Evolutionary conservation across 2,797 vertebrate genomes (phyloP).

Genomic region (Novumbra hubbsi): DNA sequence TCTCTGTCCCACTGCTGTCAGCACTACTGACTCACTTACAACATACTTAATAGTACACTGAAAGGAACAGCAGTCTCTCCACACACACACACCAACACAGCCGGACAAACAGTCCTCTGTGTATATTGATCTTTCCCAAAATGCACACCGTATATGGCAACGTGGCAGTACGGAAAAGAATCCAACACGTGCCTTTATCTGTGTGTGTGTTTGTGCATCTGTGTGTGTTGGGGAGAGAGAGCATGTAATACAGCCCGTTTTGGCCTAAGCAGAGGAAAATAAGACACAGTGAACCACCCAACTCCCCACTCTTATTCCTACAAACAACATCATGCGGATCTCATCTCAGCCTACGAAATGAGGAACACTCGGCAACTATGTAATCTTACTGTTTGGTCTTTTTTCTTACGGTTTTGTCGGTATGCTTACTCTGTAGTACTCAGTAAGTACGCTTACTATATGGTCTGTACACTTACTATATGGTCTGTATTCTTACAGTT

Average conservation of each 20-base stretch:
- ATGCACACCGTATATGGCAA: conserved; percentile 42
- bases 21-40: not conserved
- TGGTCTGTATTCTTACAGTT: too few species aligned
- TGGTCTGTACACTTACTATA: too few species aligned
- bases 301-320: not conserved
- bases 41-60: not conserved
- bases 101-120: conserved; percentile 48
- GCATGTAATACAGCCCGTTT: not conserved
- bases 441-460: too few species aligned
- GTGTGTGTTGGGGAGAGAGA: not conserved
- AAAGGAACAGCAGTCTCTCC: not conserved
- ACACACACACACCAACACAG: not conserved
- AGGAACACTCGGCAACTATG: not conserved
- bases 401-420: too few species aligned
- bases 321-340: conserved; percentile 11
- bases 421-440: too few species aligned
- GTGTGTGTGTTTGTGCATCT: not conserved
- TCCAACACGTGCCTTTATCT: conserved; percentile 28
- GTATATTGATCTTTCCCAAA: conserved; percentile 36
- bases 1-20: not conserved
- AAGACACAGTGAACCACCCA: not conserved
- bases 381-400: not conserved
- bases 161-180: conserved; percentile 65
- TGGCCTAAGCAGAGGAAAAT: not conserved
- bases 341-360: conserved; percentile 14